phyloP scores from a whole-genome alignment of 2,797 vertebrate species.

The Alcedo quadribrachys region DNA sequence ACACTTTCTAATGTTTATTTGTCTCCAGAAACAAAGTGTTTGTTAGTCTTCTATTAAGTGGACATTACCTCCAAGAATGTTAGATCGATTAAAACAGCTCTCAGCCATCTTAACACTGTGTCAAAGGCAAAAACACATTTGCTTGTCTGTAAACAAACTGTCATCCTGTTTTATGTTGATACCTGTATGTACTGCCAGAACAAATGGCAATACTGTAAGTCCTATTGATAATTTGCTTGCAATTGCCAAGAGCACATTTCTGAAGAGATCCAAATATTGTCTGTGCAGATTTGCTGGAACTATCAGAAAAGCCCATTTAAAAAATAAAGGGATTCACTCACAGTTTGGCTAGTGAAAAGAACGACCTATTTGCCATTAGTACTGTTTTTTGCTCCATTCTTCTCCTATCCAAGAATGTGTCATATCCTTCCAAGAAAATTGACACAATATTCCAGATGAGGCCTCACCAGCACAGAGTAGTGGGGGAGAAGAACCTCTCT shows the following conservation, averaged over 20 bases:
- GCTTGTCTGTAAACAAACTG: neutral
- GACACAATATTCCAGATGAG: neutral
- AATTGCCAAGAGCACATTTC: slow-evolving; percentile 9
- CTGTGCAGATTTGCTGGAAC: neutral
- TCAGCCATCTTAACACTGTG: neutral
- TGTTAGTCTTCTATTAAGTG: neutral
- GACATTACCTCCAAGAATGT: neutral
- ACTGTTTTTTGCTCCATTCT: neutral
- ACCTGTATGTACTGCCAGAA: neutral
- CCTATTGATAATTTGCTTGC: neutral
- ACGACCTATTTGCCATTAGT: neutral
- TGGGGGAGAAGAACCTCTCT: no score
- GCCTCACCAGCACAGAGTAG: no score
- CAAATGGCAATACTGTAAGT: neutral
- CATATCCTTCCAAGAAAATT: neutral
- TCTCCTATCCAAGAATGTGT: neutral
- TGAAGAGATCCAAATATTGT: neutral
- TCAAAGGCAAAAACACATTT: neutral
- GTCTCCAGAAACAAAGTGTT: neutral
- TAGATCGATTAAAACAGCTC: neutral
- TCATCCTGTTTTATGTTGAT: slow-evolving; percentile 3
- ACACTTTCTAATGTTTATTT: neutral
- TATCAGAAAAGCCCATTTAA: neutral
- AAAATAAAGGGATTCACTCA: neutral
- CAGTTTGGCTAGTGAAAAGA: neutral